A percentile compares a stretch with the other conserved stretches of the same genome.
Conservation (phyloP, 2,888 invertebrate species). For the Eubasilissa splendida region DNA sequence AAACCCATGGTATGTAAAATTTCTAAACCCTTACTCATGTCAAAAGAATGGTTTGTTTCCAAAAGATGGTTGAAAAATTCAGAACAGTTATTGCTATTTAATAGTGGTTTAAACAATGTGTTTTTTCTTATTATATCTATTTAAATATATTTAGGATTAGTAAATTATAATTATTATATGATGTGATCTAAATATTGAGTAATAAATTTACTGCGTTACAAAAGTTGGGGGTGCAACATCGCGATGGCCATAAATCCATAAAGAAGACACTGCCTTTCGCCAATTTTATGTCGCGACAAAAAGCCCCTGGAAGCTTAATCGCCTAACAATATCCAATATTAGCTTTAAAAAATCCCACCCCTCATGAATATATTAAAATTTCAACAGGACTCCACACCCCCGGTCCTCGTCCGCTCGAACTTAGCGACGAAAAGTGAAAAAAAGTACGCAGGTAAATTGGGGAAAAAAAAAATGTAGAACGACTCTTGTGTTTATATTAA, state of each 20-base stretch:
- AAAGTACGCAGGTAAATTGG: slow-evolving; percentile 45
- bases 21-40: too few species aligned
- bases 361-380: slow-evolving; percentile 56
- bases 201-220: too few species aligned
- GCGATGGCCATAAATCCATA: slow-evolving; percentile 33
- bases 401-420: slow-evolving; percentile 22
- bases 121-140: too few species aligned
- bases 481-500: slow-evolving; percentile 58
- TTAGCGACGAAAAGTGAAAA: slow-evolving; percentile 42
- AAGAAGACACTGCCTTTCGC: slow-evolving; percentile 22
- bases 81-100: too few species aligned
- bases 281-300: slow-evolving; percentile 21
- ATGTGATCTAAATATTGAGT: too few species aligned
- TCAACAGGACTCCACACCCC: slow-evolving; percentile 50
- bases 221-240: not conserved
- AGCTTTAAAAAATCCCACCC: slow-evolving; percentile 34
- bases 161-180: too few species aligned
- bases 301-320: slow-evolving; percentile 28
- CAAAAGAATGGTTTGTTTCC: too few species aligned
- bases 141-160: too few species aligned
- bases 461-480: slow-evolving; percentile 54
- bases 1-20: too few species aligned
- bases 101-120: too few species aligned
- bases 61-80: too few species aligned
- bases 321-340: slow-evolving; percentile 44